Base-by-base conservation (phyloP, 2,113 vertebrate species). In the Mastomys coucha region DNA sequence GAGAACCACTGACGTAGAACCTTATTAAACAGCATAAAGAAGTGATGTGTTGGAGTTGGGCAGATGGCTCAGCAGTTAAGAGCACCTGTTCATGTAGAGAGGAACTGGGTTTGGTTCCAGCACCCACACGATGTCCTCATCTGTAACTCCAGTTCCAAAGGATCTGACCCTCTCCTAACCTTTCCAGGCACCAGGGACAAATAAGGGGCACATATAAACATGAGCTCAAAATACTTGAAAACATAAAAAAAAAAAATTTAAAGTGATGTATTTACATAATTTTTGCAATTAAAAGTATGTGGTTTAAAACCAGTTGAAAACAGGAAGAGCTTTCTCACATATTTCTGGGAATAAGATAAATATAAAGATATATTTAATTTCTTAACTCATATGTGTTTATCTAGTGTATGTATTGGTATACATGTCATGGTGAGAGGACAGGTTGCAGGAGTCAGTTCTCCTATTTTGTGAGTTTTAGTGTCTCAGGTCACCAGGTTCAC, bases 281-380 rank as follows among this genome's bases (percentile, higher is more conserved):
- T 92, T 88, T 36, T 93, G 12, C 22, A 24, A 36, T 75, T 20
- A 80, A 58, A 90, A 88, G 75, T 16, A 51, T 82, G 51, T 81
- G 13, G 2, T 95, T 97, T 93, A 77, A 95, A 96, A 88, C 42
- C 39, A 97, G 60, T 90, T 86, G 63, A 91, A 95, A 95, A 7
- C 1, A 82, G 73, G 8, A 94, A 91, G 26, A 90, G 10, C 72
- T 95, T 85, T 70, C 72, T 78, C 81, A 70, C 84, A 28, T 86
- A 24, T 26, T 91, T 95, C 24, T 76, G 17, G 9, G 6, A 82
- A 49, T 94, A 88, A 89, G 84, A 69, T 70, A 88, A 42, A 89
- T 94, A 93, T 8, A 91, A 20, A 77, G 36, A 94, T 89, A 33
- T 89, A 89, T 53, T 93, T 91, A 91, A 72, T 88, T 88, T 88